phyloP scores from a whole-genome alignment of 2,113 vertebrate species.

The Chionodraco myersi region DNA sequence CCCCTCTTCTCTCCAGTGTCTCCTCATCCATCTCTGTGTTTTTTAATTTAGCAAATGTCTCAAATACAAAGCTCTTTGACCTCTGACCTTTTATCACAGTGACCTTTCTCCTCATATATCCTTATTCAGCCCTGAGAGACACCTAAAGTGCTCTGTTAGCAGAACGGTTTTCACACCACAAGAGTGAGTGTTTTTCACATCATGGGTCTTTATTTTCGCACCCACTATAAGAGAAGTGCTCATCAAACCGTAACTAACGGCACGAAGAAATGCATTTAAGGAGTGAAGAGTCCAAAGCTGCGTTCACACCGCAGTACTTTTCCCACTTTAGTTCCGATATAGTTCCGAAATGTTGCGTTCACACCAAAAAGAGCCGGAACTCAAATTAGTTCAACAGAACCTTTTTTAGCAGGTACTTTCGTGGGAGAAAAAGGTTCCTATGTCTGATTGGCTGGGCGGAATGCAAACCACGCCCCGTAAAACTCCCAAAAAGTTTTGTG shows the following conservation, averaged over 20 bases:
- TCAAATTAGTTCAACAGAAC: too few relatives aligned
- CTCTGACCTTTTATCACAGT: conserved; percentile 18
- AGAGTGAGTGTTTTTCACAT: conserved; percentile 13
- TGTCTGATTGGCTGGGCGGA: too few relatives aligned
- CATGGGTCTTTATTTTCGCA: conserved; percentile 16
- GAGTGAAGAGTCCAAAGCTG: not conserved
- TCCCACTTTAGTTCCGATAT: too few relatives aligned
- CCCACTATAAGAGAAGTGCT: not conserved
- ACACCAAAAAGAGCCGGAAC: too few relatives aligned
- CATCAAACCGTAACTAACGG: not conserved
- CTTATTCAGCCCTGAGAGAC: conserved; percentile 10
- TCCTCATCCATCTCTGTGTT: conserved; percentile 27
- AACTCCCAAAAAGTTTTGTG: too few relatives aligned
- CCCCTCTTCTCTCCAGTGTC: conserved; percentile 16
- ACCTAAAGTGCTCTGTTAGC: conserved; percentile 11
- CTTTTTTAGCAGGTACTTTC: too few relatives aligned
- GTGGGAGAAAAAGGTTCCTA: too few relatives aligned
- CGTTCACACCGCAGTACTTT: too few relatives aligned
- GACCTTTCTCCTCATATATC: conserved; percentile 22
- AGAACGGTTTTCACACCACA: conserved; percentile 21
- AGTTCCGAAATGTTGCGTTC: too few relatives aligned
- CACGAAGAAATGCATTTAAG: not conserved
- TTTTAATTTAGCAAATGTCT: conserved; percentile 53
- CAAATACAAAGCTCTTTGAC: conserved; percentile 29
- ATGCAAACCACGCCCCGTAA: too few relatives aligned